Evolutionary conservation across 2,888 invertebrate genomes (phyloP).

Genomic region (Papilio demoleus): DNA sequence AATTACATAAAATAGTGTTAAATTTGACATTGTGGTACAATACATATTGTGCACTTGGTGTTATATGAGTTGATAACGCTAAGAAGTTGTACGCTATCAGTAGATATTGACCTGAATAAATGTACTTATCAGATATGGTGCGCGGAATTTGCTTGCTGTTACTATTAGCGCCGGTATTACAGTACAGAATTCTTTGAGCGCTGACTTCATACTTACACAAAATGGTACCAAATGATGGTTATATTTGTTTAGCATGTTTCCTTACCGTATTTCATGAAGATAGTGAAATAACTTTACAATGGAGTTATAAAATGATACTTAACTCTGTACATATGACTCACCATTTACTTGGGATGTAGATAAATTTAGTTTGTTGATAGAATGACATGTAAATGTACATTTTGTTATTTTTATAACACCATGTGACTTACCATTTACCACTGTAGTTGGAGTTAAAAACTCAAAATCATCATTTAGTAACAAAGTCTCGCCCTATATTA

Average conservation of each 20-base stretch:
- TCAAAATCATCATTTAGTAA: background rate
- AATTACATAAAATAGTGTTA: conserved; percentile 36
- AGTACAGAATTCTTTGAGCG: conserved; percentile 27
- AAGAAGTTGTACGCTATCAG: conserved; percentile 58
- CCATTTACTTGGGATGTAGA: background rate
- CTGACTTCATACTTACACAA: conserved; percentile 29
- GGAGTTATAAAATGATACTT: background rate
- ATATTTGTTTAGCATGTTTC: conserved; percentile 25
- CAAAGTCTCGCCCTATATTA: background rate
- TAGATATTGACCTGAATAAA: conserved; percentile 78
- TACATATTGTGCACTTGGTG: background rate
- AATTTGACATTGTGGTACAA: conserved; percentile 27
- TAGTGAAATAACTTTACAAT: conserved; percentile 10
- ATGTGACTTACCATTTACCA: background rate
- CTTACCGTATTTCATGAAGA: conserved; percentile 11
- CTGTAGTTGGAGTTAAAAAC: background rate
- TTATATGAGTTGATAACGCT: conserved; percentile 30
- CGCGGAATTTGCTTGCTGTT: conserved; percentile 47
- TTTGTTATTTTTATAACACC: background rate
- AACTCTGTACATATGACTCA: conserved; percentile 1
- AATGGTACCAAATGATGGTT: conserved; percentile 5
- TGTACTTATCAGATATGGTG: conserved; percentile 62
- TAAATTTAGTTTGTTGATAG: conserved; percentile 5
- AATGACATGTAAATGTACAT: background rate
- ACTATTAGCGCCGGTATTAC: conserved; percentile 59